A percentile compares a stretch with the other conserved stretches of the same genome.
These are phyloP conservation scores for Myotis davidii DNA, from an alignment of 2,113 vertebrate species.

Conservation along the genomic window DNA sequence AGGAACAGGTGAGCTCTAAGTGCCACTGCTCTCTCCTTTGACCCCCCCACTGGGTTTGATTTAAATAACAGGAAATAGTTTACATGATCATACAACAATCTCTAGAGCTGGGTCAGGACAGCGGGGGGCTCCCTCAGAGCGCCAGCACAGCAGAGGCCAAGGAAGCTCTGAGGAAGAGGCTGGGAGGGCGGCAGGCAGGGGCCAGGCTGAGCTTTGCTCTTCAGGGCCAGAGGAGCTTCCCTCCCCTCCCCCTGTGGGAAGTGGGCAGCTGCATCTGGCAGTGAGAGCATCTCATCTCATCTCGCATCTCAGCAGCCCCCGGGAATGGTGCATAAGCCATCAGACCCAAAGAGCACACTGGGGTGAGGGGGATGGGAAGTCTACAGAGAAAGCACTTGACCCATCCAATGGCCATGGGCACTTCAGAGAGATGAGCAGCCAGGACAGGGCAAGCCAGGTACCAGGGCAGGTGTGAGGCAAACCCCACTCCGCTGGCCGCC, in stretches of 20 bases:
- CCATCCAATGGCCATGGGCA: not conserved
- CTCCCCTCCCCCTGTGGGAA: not conserved
- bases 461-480: not conserved
- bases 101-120: not conserved
- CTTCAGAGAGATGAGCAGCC: not conserved
- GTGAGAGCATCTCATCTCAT: slow-evolving; percentile 5
- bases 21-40: not conserved
- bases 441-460: not conserved
- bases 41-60: not conserved
- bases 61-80: not conserved
- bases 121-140: not conserved
- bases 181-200: not conserved
- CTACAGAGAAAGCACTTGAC: not conserved
- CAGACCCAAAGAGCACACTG: not conserved
- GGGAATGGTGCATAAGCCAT: not conserved
- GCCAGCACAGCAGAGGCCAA: not conserved
- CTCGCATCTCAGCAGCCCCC: slow-evolving; percentile 69
- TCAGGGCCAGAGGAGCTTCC: not conserved
- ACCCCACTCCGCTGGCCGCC: not conserved
- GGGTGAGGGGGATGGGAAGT: not conserved
- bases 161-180: not conserved
- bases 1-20: not conserved
- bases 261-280: not conserved
- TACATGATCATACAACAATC: not conserved
- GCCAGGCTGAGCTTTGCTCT: not conserved